phyloP scores from a whole-genome alignment of 2,797 vertebrate species.

The Lagorchestes hirsutus region DNA sequence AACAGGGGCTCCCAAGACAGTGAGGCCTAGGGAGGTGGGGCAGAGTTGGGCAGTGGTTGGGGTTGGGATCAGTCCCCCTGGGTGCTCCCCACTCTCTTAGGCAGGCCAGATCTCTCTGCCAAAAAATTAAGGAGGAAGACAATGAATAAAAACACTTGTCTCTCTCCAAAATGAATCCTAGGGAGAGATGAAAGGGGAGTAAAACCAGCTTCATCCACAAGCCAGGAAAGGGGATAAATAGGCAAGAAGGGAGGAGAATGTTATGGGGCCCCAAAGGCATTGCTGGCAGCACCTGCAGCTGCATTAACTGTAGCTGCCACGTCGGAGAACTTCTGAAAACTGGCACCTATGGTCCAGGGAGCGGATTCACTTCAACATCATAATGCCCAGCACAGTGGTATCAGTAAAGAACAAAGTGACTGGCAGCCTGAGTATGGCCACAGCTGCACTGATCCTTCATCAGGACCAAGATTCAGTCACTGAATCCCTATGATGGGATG shows the following conservation, averaged over 20 bases:
- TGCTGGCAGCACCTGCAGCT: slow-evolving; percentile 89
- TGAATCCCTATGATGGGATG: slow-evolving; percentile 97
- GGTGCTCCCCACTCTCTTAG: slow-evolving; percentile 13
- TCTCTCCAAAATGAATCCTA: slow-evolving; percentile 34
- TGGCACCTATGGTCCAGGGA: slow-evolving; percentile 95
- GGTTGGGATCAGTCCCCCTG: slow-evolving; percentile 8
- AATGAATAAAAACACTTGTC: slow-evolving; percentile 17
- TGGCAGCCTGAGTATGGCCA: slow-evolving; percentile 92
- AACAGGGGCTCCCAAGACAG: slow-evolving; percentile 54
- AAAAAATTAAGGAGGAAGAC: slow-evolving; percentile 20
- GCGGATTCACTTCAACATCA: slow-evolving; percentile 97
- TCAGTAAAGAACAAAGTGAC: slow-evolving; percentile 91
- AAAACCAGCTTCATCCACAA: slow-evolving; percentile 21
- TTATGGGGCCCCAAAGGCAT: slow-evolving; percentile 88
- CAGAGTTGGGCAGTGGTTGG: slow-evolving; percentile 42
- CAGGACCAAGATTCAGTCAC: slow-evolving; percentile 95
- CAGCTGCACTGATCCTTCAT: slow-evolving; percentile 81
- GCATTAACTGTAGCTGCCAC: slow-evolving; percentile 89
- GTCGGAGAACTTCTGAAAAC: slow-evolving; percentile 97
- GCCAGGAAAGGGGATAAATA: not conserved
- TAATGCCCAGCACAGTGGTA: slow-evolving; percentile 90
- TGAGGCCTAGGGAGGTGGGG: slow-evolving; percentile 67
- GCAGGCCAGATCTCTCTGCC: slow-evolving; percentile 43
- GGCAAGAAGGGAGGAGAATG: not conserved
- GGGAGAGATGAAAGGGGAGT: not conserved